Percentiles rank a stretch among this genome's conserved stretches.
Evolutionary conservation across 1,140 invertebrate genomes (phyloP).

Genomic region (Meteorus sp.): DNA sequence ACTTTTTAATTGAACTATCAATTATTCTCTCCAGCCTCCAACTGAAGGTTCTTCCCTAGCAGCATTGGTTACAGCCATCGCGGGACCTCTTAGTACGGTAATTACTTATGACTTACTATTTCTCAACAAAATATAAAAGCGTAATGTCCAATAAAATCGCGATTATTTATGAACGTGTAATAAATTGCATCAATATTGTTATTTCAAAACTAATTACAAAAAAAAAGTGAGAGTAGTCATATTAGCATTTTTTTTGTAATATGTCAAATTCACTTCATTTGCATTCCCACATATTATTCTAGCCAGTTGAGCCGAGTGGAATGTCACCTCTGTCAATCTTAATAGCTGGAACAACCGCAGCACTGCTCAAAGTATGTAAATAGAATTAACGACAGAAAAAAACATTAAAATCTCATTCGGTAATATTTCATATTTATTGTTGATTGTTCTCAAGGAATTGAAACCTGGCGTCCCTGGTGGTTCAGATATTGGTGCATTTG

Average conservation of each 20-base stretch:
- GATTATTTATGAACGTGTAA: not conserved
- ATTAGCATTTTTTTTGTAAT: constrained; percentile 7
- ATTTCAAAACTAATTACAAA: constrained; percentile 15
- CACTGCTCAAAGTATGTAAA: constrained; percentile 47
- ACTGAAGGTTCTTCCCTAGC: constrained; percentile 39
- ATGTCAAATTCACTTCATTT: no score
- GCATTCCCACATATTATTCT: no score
- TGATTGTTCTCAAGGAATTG: constrained; percentile 36
- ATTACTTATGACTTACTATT: constrained; percentile 13
- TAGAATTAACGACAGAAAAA: constrained; percentile 11
- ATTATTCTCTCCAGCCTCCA: constrained; percentile 34
- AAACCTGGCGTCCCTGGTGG: constrained; percentile 32
- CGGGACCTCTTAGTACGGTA: constrained; percentile 46
- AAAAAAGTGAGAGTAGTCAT: constrained; percentile 19
- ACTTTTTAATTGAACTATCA: not conserved
- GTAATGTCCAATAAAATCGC: no score
- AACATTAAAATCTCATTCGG: constrained; percentile 14
- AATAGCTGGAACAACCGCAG: constrained; percentile 42
- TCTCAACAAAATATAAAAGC: constrained; percentile 6
- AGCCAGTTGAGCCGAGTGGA: constrained; percentile 44
- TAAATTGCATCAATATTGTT: constrained; percentile 12
- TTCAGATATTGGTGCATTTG: constrained; percentile 42
- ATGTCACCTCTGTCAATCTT: constrained; percentile 42
- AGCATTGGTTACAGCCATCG: constrained; percentile 31
- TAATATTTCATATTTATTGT: not conserved